Evolutionary conservation across 1,140 invertebrate species (phyloP).

Genomic region (Tetragnatha versicolor): DNA sequence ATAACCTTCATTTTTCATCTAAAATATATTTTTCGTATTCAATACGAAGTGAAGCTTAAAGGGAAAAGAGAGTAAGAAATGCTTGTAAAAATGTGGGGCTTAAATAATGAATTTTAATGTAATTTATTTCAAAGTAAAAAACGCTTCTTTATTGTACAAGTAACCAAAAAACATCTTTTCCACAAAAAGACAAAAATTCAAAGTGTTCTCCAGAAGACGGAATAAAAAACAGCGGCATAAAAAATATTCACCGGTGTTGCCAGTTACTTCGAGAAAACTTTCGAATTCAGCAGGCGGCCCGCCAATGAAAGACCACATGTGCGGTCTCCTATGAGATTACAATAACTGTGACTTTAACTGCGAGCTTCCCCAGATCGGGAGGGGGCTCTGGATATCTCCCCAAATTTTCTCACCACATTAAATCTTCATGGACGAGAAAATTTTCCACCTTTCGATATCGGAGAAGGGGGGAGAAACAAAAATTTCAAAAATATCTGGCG

Average conservation of each 20-base stretch:
- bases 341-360: constrained; percentile 21
- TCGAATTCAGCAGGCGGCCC: constrained; percentile 29
- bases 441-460: constrained; percentile 35
- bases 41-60: too few species aligned
- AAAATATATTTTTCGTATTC: too few species aligned
- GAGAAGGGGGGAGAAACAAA: neutral
- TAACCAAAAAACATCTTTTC: neutral
- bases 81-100: too few species aligned
- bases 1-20: too few species aligned
- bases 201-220: neutral
- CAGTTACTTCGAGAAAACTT: neutral
- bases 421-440: constrained; percentile 48
- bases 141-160: too few species aligned
- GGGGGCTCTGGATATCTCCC: neutral
- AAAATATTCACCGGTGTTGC: neutral
- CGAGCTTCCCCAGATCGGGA: neutral
- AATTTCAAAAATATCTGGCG: neutral
- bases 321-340: constrained; percentile 32
- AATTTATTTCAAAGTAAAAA: too few species aligned
- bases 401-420: constrained; percentile 40
- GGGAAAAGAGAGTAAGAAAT: too few species aligned
- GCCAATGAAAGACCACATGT: constrained; percentile 29
- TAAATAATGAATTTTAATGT: too few species aligned
- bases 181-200: neutral
- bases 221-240: neutral